Base-by-base conservation (phyloP, 2,797 vertebrate genomes). In the Aphelocoma californica region DNA sequence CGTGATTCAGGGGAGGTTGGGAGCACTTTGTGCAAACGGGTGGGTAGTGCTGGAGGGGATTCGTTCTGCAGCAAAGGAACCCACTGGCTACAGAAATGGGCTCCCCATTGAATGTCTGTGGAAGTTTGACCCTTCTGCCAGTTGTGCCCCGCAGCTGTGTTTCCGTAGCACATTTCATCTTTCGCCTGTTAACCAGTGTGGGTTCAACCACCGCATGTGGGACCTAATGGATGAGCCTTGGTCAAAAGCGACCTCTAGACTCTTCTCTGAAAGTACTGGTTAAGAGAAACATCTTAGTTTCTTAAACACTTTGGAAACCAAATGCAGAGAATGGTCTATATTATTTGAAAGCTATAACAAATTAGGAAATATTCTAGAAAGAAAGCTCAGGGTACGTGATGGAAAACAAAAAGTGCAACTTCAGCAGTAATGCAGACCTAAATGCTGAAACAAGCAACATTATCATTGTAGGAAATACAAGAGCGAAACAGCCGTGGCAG, bases 381-480 rank as follows among this genome's bases (percentile, higher is more conserved):
- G 48, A 42, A 80, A 62, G 36, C 19, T 57, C 42, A 53, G 34
- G 12, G 10, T 23, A 10, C 7, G 44, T 78, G 0, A 48, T 6
- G 23, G 36, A 32, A 48, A 86, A 60, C 23, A 44, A 64, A 38
- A 56, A 70, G 54, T 6, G 7, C 40, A 51, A 36, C 14, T 71
- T 50, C 19, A 66, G 48, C 62, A 40, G 10, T 24, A 61, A 28
- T 14, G 48, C 36, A 56, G 31, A 53, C 14, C 14, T 40, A 44
- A 80, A 31, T 3, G 2, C 36, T 70, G 24, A 75, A 53, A 44
- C 7, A 80, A 51, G 13, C 50, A 25, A 1, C 26, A 5, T 31
- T 24, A 18, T 50, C 4, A 3, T 4, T 13, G 9, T 28, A 14
- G 29, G 56, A 61, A 80, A 42, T 16, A 9, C 0, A 3, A 8